Evolutionary conservation across 2,113 vertebrate genomes (phyloP), one percentile per base, ranked within the genome.

Genomic region (Colossoma macropomum): DNA sequence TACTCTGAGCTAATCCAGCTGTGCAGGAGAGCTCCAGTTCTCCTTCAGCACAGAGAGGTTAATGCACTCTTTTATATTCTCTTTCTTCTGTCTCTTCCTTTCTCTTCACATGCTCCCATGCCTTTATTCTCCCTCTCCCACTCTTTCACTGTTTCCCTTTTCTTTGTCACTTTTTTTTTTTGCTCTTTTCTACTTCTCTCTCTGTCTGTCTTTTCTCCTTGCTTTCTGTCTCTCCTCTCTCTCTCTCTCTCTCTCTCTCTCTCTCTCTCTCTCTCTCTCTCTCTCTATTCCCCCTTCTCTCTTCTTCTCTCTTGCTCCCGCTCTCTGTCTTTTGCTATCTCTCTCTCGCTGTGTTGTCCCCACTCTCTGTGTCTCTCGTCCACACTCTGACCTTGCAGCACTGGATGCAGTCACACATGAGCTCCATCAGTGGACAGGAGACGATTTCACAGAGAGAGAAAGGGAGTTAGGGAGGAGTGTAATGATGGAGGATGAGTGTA

Each of bases 351-450:
- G 4, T 34, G 8, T 60, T 4, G 32, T 30, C 34, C 72, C 54
- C 72, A 9, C 72, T 56, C 73, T 56, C 66, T 41, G 17, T 23
- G 2, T 41, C 32, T 41, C 66, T 41, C 66, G 63, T 85, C 80
- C 82, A 89, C 90, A 87, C 88, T 9, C 60, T 92, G 95, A 94
- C 94, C 94, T 95, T 96, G 95, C 92, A 45, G 85, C 27, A 85
- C 86, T 86, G 85, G 84, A 75, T 71, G 59, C 28, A 62, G 32
- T 11, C 50, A 84, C 10, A 76, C 48, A 88, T 76, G 85, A 23
- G 73, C 86, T 89, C 83, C 84, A 86, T 86, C 88, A 50, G 77
- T 17, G 27, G 72, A 71, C 77, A 45, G 65, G 86, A 85, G 79
- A 79, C 75, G 80, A 65, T 83, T 84, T 68, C 63, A 72, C 38